Conservation (phyloP, 2,797 vertebrate genomes). For the Bradypus variegatus region DNA sequence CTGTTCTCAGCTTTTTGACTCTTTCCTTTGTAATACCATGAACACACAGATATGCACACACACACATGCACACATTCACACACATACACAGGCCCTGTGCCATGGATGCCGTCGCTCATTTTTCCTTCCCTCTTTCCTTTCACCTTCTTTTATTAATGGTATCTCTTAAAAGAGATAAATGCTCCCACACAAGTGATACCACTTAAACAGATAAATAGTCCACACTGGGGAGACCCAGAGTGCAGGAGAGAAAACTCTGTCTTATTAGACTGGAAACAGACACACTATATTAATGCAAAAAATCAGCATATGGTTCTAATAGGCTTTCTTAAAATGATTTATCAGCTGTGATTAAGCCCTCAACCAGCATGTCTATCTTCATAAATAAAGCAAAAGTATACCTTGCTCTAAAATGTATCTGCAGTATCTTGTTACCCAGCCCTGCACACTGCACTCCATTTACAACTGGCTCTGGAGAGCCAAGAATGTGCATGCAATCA, state of each 20-base stretch:
- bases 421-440: constrained; percentile 75
- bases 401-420: constrained; percentile 77
- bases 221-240: constrained; percentile 48
- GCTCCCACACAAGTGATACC: constrained; percentile 67
- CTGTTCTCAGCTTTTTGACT: constrained; percentile 53
- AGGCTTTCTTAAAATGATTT: constrained; percentile 79
- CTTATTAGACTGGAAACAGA: constrained; percentile 76
- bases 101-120: background rate
- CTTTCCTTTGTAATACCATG: constrained; percentile 55
- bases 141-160: constrained; percentile 66
- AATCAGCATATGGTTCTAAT: constrained; percentile 82
- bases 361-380: constrained; percentile 77
- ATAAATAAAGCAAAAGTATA: constrained; percentile 82
- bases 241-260: constrained; percentile 53
- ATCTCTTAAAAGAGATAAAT: constrained; percentile 62
- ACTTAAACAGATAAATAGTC: constrained; percentile 76
- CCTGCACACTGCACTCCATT: constrained; percentile 60
- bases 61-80: too few relatives aligned
- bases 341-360: constrained; percentile 81
- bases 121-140: constrained; percentile 45
- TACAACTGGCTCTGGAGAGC: constrained; percentile 66
- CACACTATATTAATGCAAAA: constrained; percentile 72
- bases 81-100: background rate
- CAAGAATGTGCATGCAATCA: constrained; percentile 68
- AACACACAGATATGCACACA: background rate